Base-by-base conservation (phyloP, 1,140 invertebrate genomes). In the Radopholus similis region DNA sequence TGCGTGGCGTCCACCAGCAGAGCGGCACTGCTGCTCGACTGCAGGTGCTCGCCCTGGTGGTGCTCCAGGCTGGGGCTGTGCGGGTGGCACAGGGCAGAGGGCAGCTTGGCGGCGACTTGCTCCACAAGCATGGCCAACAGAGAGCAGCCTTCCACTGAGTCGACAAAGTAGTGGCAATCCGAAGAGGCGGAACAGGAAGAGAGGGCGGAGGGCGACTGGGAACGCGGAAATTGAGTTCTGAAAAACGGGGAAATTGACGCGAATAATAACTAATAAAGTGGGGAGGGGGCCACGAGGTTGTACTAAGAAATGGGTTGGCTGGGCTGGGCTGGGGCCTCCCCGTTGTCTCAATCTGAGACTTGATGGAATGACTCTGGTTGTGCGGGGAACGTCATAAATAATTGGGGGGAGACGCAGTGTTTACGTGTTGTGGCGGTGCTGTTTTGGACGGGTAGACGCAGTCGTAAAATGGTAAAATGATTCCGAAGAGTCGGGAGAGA, bases 91-190 rank as follows among this genome's bases (percentile, higher is more conserved):
- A 37, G 40, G 23, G 58, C 21, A 4, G 37, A 26, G 47, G 58
- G 47, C 11, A 60, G 47, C n/a, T 60, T 60, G 28, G n/a, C 32
- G 30, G 56, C 64, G 21, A 75, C 59, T 74, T 75, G 73, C 63
- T 75, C 73, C 8, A 76, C 75, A 26, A 75, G 57, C 73, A 75
- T 75, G 32, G 38, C 34, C 8, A 78, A 57, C 23, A 77, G 40
- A 32, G 56, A 26, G 55, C 62, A 71, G 37, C 75, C 72, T 47
- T 75, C 73, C 18, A 78, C 53, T 35, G 76, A 75, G 37, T 75
- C 76, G 35, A 75, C 64, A 53, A 71, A 78, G 42, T 68, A 75
- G 44, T 60, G 47, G 47, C 47, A 51, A 51, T 51, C 18, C 23
- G n/a, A 23, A 23, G 47, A 47, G 26, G 26, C n/a, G 4, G 44